Evolutionary conservation across 2,797 vertebrate genomes (phyloP).

Genomic region (Meriones psammophilus): DNA sequence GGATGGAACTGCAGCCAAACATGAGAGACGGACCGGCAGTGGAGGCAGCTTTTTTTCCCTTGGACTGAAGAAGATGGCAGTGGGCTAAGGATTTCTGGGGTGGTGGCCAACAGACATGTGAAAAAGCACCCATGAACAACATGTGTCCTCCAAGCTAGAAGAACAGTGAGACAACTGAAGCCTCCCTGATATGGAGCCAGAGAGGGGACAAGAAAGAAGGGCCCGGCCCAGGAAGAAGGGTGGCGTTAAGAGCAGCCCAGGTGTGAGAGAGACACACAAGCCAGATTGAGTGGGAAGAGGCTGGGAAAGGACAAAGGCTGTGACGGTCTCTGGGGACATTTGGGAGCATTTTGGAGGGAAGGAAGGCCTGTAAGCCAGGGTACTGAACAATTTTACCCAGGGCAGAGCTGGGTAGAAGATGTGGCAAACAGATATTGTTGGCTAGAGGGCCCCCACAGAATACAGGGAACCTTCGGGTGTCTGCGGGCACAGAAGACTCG

Average conservation of each 20-base stretch:
- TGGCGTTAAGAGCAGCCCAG: not conserved
- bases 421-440: fast-evolving
- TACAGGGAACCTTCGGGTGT: not conserved
- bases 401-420: not conserved
- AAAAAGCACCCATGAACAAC: not conserved
- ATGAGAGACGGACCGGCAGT: not conserved
- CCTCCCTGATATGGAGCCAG: not conserved
- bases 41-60: not conserved
- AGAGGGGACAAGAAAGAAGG: not conserved
- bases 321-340: not conserved
- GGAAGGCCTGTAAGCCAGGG: not conserved
- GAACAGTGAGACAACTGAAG: not conserved
- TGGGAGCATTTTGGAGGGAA: not conserved
- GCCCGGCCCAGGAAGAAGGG: not conserved
- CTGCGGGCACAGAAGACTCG: not conserved
- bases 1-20: not conserved
- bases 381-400: not conserved
- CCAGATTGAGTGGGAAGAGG: not conserved
- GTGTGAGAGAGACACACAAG: not conserved
- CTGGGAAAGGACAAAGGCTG: not conserved
- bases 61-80: not conserved
- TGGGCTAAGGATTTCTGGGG: not conserved
- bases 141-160: not conserved
- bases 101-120: not conserved
- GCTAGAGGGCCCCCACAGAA: not conserved